These are phyloP conservation scores for Manis javanica DNA, from an alignment of 2,797 vertebrate species.

Conservation along the genomic window DNA sequence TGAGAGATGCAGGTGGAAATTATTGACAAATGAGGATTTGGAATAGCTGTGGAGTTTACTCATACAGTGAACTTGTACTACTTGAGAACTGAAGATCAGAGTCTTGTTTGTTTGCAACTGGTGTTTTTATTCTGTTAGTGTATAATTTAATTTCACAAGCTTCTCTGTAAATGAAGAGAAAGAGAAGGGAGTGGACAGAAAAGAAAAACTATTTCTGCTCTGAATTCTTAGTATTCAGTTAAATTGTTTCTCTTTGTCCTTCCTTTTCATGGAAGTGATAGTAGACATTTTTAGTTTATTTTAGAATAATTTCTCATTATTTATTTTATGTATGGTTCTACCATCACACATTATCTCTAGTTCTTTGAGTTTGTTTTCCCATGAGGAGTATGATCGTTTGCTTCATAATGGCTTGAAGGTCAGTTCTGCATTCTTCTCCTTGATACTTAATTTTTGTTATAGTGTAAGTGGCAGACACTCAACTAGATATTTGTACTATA, in stretches of 20 bases:
- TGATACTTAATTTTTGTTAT: not conserved
- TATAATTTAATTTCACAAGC: not conserved
- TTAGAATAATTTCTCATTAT: not conserved
- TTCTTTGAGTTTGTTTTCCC: not conserved
- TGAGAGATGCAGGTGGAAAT: not conserved
- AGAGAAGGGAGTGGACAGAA: not conserved
- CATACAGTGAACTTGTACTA: not conserved
- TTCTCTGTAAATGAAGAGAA: not conserved
- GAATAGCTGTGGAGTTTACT: not conserved
- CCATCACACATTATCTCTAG: not conserved
- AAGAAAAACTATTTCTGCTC: not conserved
- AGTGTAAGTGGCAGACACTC: not conserved
- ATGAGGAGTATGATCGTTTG: not conserved
- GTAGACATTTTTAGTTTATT: not conserved
- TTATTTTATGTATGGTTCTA: not conserved
- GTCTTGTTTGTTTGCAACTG: not conserved
- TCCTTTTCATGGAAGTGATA: not conserved
- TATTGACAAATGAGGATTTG: not conserved
- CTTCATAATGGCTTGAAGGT: not conserved
- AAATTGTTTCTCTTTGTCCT: not conserved
- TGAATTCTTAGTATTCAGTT: constrained; percentile 12
- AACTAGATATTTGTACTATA: not conserved
- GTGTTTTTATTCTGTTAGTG: not conserved
- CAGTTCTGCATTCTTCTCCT: not conserved
- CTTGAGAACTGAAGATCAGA: not conserved